These are phyloP conservation scores for Psix sp. DNA, from an alignment of 1,140 invertebrate species.

Conservation along the genomic window DNA sequence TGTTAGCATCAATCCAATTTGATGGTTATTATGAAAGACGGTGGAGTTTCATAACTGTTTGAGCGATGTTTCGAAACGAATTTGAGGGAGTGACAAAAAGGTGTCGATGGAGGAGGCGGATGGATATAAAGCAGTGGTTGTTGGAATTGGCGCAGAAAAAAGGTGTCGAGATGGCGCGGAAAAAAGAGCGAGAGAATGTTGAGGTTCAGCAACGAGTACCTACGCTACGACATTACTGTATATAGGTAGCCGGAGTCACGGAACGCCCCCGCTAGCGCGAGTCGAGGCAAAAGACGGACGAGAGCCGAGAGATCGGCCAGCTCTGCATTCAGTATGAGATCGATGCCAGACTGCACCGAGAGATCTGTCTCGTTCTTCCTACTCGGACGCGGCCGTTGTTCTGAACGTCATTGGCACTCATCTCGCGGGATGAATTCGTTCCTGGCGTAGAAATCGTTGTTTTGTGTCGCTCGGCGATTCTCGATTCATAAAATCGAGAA, in stretches of 20 bases:
- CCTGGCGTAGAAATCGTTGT: no score
- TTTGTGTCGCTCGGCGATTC: no score
- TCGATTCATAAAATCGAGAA: no score
- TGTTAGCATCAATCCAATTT: no score
- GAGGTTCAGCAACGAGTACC: constrained; percentile 46
- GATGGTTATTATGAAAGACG: no score
- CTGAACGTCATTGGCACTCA: no score
- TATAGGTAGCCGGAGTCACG: constrained; percentile 58
- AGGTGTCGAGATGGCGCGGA: constrained; percentile 35
- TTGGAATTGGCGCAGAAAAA: background rate
- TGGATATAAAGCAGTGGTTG: constrained; percentile 7
- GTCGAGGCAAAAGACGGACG: constrained; percentile 65
- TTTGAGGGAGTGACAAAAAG: no score
- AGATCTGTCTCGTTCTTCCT: constrained; percentile 37
- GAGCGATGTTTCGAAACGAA: no score
- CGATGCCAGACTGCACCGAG: constrained; percentile 39
- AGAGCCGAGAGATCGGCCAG: constrained; percentile 58
- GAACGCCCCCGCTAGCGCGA: constrained; percentile 66
- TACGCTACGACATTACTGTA: constrained; percentile 59
- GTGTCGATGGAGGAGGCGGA: constrained; percentile 3
- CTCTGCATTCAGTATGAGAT: constrained; percentile 57
- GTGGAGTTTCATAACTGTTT: no score
- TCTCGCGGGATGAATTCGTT: no score
- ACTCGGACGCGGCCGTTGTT: constrained; percentile 12
- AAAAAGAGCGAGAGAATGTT: constrained; percentile 56